Percentiles rank a stretch among this genome's conserved stretches.
Evolutionary conservation across 2,888 invertebrate genomes (phyloP).

Genomic region (Brachypterus glaber): DNA sequence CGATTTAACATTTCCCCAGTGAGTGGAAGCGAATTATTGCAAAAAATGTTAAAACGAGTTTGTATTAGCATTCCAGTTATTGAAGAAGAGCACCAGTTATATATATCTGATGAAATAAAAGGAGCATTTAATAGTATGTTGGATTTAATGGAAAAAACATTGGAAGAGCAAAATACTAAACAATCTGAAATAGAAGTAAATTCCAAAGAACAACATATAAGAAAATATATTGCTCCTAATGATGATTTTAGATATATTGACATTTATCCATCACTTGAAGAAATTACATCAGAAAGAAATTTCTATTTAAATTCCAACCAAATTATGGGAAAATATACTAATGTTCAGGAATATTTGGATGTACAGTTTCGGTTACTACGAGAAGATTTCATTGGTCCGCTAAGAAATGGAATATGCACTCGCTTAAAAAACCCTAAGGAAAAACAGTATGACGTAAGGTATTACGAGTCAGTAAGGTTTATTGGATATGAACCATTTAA

Average conservation of each 20-base stretch:
- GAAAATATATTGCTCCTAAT: background rate
- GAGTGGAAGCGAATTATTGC: slow-evolving; percentile 5
- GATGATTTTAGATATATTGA: slow-evolving; percentile 44
- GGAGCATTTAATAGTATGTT: slow-evolving; percentile 34
- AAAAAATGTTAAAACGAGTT: slow-evolving; percentile 2
- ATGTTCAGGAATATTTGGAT: slow-evolving; percentile 64
- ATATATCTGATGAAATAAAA: slow-evolving; percentile 34
- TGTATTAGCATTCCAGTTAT: slow-evolving; percentile 19
- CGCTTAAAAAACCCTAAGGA: slow-evolving; percentile 20
- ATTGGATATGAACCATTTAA: slow-evolving; percentile 18
- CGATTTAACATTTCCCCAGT: slow-evolving; percentile 10
- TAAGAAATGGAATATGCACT: slow-evolving; percentile 54
- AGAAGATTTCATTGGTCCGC: slow-evolving; percentile 69
- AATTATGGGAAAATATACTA: slow-evolving; percentile 51
- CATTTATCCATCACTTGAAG: slow-evolving; percentile 45
- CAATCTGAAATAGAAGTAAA: too few relatives aligned
- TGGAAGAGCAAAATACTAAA: slow-evolving; percentile 23
- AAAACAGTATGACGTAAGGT: slow-evolving; percentile 19
- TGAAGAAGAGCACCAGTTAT: slow-evolving; percentile 17
- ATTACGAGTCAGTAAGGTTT: slow-evolving; percentile 20
- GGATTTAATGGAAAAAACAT: slow-evolving; percentile 29
- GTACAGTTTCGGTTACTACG: slow-evolving; percentile 68
- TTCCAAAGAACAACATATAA: too few relatives aligned
- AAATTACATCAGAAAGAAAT: slow-evolving; percentile 30
- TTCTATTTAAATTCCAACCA: slow-evolving; percentile 50